These are phyloP conservation scores for Panthera uncia DNA, from an alignment of 2,113 vertebrate genomes.

Conservation along the genomic window DNA sequence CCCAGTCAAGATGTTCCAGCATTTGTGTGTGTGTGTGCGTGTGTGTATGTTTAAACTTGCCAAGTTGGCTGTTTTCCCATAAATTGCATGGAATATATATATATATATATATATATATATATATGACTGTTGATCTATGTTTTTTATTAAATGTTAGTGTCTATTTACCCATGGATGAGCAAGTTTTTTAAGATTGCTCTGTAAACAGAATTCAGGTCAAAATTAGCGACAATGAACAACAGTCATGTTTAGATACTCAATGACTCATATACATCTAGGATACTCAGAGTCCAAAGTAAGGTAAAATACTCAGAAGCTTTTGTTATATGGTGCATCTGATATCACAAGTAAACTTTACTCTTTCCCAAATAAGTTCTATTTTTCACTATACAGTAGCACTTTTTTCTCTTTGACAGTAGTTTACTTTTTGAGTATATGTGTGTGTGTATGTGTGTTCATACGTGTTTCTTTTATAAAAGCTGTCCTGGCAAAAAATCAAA, in stretches of 20 bases:
- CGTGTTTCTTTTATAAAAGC: neutral
- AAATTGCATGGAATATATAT: no score
- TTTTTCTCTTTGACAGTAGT: neutral
- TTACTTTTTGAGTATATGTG: neutral
- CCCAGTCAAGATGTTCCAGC: slow-evolving; percentile 26
- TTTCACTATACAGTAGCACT: neutral
- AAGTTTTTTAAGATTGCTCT: slow-evolving; percentile 8
- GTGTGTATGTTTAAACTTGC: neutral
- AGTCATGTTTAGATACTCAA: neutral
- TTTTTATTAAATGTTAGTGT: neutral
- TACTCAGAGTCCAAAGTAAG: neutral
- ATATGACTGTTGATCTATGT: no score
- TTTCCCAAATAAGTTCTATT: slow-evolving; percentile 23
- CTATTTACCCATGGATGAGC: neutral
- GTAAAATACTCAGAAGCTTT: neutral
- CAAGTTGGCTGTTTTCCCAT: no score
- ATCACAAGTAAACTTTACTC: neutral
- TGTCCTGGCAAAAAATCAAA: neutral
- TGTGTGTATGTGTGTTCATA: neutral
- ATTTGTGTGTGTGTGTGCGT: neutral
- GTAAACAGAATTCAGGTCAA: neutral
- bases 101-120: no score
- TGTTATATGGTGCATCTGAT: neutral
- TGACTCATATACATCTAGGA: neutral
- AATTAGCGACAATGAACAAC: neutral